Evolutionary conservation across 2,113 vertebrate species (phyloP).

Genomic region (Cariama cristata): DNA sequence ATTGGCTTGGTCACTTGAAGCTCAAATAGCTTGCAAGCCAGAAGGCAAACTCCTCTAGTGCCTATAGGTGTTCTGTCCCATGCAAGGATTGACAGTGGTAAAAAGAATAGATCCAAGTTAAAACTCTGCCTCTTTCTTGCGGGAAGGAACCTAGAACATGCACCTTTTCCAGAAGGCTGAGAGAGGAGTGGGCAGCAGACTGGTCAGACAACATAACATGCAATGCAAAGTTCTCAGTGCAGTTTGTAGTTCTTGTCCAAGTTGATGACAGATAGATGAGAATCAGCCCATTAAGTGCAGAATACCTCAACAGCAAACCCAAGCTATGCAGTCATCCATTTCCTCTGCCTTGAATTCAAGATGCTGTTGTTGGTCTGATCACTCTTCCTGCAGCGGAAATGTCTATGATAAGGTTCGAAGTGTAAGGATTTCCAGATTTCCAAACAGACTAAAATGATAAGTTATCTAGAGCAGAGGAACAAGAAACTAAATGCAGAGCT

Average conservation of each 20-base stretch:
- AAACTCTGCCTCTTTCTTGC: background rate
- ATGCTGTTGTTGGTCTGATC: constrained; percentile 56
- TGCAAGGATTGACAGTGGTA: background rate
- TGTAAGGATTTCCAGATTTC: constrained; percentile 76
- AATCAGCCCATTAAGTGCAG: background rate
- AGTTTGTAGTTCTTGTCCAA: background rate
- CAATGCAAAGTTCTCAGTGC: background rate
- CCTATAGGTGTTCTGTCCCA: background rate
- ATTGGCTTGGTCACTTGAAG: constrained; percentile 39
- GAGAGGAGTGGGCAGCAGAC: background rate
- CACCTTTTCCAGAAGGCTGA: background rate
- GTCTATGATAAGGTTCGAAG: constrained; percentile 69
- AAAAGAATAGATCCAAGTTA: background rate
- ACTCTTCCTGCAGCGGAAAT: constrained; percentile 68
- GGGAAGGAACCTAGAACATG: background rate
- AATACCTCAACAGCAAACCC: constrained; percentile 5
- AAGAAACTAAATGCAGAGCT: constrained; percentile 50
- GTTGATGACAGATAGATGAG: constrained; percentile 44
- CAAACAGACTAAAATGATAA: constrained; percentile 70
- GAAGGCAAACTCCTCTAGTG: background rate
- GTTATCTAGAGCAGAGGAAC: constrained; percentile 71
- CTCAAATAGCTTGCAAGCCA: constrained; percentile 36
- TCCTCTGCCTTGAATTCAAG: constrained; percentile 64
- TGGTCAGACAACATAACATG: background rate
- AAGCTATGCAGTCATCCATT: constrained; percentile 56